A percentile compares a stretch with the other conserved stretches of the same genome.
Evolutionary conservation across 2,888 invertebrate species (phyloP).

Genomic region (Dorcus parallelipipedus): DNA sequence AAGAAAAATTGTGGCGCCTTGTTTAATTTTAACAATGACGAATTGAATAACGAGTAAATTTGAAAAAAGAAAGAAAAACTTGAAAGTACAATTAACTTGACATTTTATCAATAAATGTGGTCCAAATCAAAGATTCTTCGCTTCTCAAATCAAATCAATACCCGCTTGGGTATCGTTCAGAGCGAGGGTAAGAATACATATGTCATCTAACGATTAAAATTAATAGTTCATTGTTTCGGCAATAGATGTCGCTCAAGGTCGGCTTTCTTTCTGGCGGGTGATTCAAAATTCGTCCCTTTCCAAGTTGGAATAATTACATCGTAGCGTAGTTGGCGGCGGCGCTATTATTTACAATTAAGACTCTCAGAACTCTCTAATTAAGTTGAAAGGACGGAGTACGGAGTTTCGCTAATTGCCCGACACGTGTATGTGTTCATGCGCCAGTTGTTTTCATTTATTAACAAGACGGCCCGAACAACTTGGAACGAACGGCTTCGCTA

Average conservation of each 20-base stretch:
- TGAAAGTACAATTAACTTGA: neutral
- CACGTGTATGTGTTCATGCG: conserved; percentile 25
- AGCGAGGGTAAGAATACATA: neutral
- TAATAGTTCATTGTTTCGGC: too few species aligned
- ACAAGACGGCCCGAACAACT: neutral
- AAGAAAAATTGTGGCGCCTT: neutral
- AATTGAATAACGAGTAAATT: neutral
- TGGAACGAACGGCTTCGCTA: too few species aligned
- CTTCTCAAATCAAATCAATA: too few species aligned
- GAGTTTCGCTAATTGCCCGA: conserved; percentile 27
- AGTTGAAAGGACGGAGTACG: conserved; percentile 31
- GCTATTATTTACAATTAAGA: conserved; percentile 35
- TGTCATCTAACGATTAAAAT: too few species aligned
- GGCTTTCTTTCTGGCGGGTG: neutral
- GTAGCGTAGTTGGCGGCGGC: conserved; percentile 5
- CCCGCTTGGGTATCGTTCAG: neutral
- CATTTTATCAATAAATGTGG: too few species aligned
- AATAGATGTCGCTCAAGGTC: too few species aligned
- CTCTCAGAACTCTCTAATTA: conserved; percentile 34
- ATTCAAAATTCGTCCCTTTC: neutral
- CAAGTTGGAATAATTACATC: neutral
- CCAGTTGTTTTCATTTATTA: conserved; percentile 3
- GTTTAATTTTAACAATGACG: neutral
- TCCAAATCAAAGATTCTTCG: too few species aligned
- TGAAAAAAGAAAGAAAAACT: neutral